Evolutionary conservation across 2,888 invertebrate genomes (phyloP), one percentile per base, ranked within the genome.

Genomic region (Allygus modestus): DNA sequence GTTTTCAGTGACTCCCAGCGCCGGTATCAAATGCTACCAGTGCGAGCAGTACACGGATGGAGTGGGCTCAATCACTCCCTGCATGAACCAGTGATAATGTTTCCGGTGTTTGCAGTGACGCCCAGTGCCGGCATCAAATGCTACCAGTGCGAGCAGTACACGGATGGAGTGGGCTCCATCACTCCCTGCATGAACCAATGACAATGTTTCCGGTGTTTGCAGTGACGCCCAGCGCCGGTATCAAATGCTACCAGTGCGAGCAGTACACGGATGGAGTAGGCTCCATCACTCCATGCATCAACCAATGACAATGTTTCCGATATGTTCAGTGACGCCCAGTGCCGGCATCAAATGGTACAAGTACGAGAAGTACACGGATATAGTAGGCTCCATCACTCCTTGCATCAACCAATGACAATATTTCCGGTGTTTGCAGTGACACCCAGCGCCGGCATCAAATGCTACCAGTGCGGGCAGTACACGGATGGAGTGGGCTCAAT

Each of bases 401-500:
- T 96, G 96, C 91, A 93, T 95, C 89, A 96, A 96, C 91, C 93
- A 93, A 37, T 37, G 9, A 4, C 9, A 7, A 9, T 37, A 37
- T 9, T 9, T 37, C 12, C 46, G 2, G 1, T 46, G 12, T 46
- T 46, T 54, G 4, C 54, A 54, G 54, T 87, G 79, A 73, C 84
- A 17, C 87, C 87, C 23, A 75, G 90, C 73, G 91, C 93, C 87
- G 93, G 91, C 54, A 89, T 93, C 88, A 91, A 93, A 89, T 96
- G 96, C 91, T 95, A 94, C 92, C 94, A 95, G 91, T 96, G 96
- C 88, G 96, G 96, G 73, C 94, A 95, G 91, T 96, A 96, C 91
- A 96, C 96, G 89, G 96, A 96, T 89, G 96, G 96, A 26, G 96
- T 96, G 11, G 96, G 96, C 54, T 96, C 96, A 86, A 96, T 96